These are phyloP conservation scores for Callitettix versicolor DNA, from an alignment of 1,140 invertebrate genomes.

Conservation along the genomic window DNA sequence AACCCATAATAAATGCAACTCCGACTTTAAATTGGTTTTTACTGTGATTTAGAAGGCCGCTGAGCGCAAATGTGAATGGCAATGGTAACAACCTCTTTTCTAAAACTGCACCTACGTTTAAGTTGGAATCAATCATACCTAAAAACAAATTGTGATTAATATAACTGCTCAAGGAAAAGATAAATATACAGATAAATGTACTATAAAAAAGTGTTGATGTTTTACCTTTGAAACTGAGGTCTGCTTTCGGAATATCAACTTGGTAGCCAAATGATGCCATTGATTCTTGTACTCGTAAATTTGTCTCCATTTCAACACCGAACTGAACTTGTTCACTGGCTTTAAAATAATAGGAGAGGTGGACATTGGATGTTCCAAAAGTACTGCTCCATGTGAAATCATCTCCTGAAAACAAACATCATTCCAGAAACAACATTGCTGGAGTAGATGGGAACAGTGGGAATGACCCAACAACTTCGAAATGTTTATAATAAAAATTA, in stretches of 20 bases:
- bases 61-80: constrained; percentile 87
- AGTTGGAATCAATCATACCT: constrained; percentile 91
- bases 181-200: background rate
- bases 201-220: background rate
- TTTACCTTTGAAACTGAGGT: constrained; percentile 82
- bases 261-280: constrained; percentile 92
- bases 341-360: constrained; percentile 90
- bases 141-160: constrained; percentile 30
- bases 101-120: constrained; percentile 85
- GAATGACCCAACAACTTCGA: no score
- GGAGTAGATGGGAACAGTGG: no score
- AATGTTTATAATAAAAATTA: no score
- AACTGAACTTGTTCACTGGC: constrained; percentile 82
- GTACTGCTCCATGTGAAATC: constrained; percentile 51
- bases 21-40: constrained; percentile 82
- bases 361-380: constrained; percentile 66
- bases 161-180: background rate
- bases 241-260: constrained; percentile 90
- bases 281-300: constrained; percentile 77
- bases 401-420: constrained; percentile 12
- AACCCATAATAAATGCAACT: constrained; percentile 78
- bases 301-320: constrained; percentile 77
- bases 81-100: constrained; percentile 88
- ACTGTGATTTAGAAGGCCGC: constrained; percentile 83
- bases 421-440: no score